These are phyloP conservation scores for Centropyge bicolor DNA, from an alignment of 2,797 vertebrate species.

Conservation along the genomic window DNA sequence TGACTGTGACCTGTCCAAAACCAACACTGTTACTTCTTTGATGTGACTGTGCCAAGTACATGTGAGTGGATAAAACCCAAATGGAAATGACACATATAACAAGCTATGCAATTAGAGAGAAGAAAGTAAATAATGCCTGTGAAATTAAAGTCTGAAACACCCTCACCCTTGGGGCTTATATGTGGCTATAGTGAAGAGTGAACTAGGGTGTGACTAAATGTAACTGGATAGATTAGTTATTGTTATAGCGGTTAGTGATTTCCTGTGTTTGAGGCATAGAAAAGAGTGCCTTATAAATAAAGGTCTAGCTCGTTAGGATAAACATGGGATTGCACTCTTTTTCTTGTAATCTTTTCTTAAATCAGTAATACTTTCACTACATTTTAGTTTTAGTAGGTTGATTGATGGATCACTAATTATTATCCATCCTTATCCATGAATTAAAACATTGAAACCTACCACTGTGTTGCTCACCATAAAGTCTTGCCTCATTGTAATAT, in stretches of 20 bases:
- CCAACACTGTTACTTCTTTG: conserved; percentile 9
- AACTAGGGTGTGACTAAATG: neutral
- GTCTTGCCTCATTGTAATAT: neutral
- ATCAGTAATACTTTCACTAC: neutral
- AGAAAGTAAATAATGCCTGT: neutral
- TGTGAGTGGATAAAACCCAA: conserved; percentile 5
- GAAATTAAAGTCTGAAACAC: neutral
- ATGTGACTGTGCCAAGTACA: neutral
- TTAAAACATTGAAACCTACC: neutral
- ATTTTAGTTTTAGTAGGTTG: neutral
- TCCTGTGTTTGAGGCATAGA: neutral
- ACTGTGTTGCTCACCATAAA: neutral
- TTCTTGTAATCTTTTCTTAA: neutral
- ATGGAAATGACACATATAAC: neutral
- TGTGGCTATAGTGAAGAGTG: neutral
- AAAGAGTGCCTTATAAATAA: neutral
- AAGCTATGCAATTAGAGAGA: neutral
- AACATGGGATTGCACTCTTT: neutral
- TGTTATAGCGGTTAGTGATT: neutral
- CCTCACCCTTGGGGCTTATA: neutral
- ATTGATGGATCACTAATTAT: neutral
- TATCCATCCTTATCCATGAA: neutral
- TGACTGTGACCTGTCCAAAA: conserved; percentile 16
- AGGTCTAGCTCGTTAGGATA: neutral
- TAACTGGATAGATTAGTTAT: neutral